phyloP scores from a whole-genome alignment of 2,888 invertebrate genomes.

The Syritta pipiens region DNA sequence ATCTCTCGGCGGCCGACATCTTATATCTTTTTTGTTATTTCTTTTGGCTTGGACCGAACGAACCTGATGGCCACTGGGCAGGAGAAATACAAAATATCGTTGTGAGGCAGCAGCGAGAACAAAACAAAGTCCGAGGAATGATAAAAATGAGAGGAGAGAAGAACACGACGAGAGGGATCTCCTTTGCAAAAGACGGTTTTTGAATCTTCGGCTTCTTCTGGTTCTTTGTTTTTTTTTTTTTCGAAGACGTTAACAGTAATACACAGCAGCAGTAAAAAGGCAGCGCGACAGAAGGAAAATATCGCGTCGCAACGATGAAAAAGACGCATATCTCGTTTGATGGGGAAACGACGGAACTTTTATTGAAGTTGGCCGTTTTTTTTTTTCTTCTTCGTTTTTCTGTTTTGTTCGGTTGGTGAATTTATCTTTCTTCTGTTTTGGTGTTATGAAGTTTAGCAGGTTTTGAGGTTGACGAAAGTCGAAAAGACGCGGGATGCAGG shows the following conservation, averaged over 20 bases:
- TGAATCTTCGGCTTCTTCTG: constrained; percentile 1
- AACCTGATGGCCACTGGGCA: constrained; percentile 70
- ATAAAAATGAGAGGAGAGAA: constrained; percentile 31
- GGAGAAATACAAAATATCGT: constrained; percentile 12
- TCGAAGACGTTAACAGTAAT: constrained; percentile 51
- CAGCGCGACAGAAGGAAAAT: constrained; percentile 54
- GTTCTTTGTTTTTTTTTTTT: constrained; percentile 11
- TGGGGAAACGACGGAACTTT: constrained; percentile 63
- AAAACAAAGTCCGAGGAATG: constrained; percentile 30
- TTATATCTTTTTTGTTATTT: constrained; percentile 70
- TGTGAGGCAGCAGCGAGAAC: background rate
- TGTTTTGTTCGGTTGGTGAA: constrained; percentile 39
- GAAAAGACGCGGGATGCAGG: background rate
- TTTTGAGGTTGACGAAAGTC: constrained; percentile 27
- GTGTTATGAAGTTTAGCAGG: constrained; percentile 34
- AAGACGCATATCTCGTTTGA: constrained; percentile 63
- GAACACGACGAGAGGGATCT: constrained; percentile 5
- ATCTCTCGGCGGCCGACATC: constrained; percentile 70
- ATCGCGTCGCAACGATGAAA: constrained; percentile 63
- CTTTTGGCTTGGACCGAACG: constrained; percentile 70
- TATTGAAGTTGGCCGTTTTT: constrained; percentile 41
- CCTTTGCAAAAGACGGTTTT: constrained; percentile 32
- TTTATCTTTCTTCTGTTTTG: constrained; percentile 40
- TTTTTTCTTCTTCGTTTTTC: constrained; percentile 10
- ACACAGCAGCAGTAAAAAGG: constrained; percentile 42